Percentiles rank a stretch among this genome's conserved stretches.
These are phyloP conservation scores for Helicoverpa zea DNA, from an alignment of 1,140 invertebrate genomes.

Conservation along the genomic window DNA sequence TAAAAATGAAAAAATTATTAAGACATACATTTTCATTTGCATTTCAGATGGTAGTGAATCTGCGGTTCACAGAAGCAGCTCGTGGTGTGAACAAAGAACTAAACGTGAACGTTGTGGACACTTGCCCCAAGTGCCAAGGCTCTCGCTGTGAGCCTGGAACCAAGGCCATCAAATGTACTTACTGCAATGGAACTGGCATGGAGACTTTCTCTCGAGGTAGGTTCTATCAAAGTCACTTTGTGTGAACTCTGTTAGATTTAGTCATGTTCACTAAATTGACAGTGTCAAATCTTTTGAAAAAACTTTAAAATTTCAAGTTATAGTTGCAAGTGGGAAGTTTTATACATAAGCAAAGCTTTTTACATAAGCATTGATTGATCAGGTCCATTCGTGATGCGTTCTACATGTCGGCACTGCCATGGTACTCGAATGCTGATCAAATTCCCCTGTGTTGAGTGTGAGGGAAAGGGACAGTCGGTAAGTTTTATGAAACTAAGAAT, in stretches of 20 bases:
- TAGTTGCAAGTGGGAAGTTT: no score
- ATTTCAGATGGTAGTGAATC: constrained; percentile 93
- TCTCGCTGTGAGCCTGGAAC: constrained; percentile 95
- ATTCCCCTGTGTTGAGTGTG: constrained; percentile 96
- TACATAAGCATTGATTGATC: no score
- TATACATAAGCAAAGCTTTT: no score
- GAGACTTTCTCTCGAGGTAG: constrained; percentile 93
- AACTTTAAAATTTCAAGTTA: no score
- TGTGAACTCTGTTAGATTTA: no score
- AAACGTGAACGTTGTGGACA: constrained; percentile 96
- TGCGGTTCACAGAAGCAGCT: constrained; percentile 98
- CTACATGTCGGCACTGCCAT: constrained; percentile 97
- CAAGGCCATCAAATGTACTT: constrained; percentile 94
- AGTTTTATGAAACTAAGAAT: constrained; percentile 53
- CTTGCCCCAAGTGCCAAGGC: constrained; percentile 96
- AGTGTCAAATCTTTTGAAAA: no score
- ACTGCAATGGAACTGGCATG: constrained; percentile 99
- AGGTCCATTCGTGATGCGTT: constrained; percentile 99
- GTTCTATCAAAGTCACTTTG: background rate
- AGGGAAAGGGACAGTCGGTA: constrained; percentile 96
- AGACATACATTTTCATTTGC: background rate
- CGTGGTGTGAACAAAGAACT: constrained; percentile 98
- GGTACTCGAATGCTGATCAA: constrained; percentile 96
- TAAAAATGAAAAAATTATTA: background rate
- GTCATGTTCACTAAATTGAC: background rate